Base-by-base conservation (phyloP, 2,888 invertebrate genomes). In the Liodrosophila aerea region DNA sequence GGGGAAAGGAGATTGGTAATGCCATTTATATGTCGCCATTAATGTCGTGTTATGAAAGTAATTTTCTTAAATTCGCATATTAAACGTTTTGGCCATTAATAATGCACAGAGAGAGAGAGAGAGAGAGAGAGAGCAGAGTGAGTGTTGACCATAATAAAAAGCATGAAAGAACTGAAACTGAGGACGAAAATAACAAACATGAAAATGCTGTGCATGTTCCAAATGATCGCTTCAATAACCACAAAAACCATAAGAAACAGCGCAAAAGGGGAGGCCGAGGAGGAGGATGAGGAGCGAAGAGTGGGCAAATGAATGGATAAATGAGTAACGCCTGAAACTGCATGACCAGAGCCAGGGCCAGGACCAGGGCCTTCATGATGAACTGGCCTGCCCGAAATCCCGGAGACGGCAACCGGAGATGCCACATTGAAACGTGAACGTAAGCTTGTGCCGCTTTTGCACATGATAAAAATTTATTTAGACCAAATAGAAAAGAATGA, bases 221-320 rank as follows among this genome's bases (percentile, higher is more conserved):
- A 64, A 85, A 85, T 86, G 86, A 85, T 81, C 85, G 85, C 83
- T 86, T 86, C 85, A 83, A 86, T 86, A 83, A 83, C 86, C 86
- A 85, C 86, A 81, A 78, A 76, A 81, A 69, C 85, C 73, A 85
- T 85, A 85, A 85, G 85, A 76, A 82, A 78, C 83, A 82, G 83
- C 43, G 47, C 31, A 13, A 7, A 11, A 7, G 22, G 22, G 22
- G 16, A 8, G 8, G 44, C 12, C 9, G 7, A 22, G 54, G n/a
- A 11, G 9, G 22, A 33, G 22, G 16, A 8, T 13, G 44, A 29
- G 16, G 7, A 22, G 54, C 36, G 40, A 8, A 41, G 27, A 44
- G 27, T 53, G 36, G 39, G 29, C 41, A 46, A 51, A 58, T 57
- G 58, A 62, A 65, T 77, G 77, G 67, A 71, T 71, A 73, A 76